Evolutionary conservation across 1,140 invertebrate species (phyloP), one percentile per base, ranked within the genome.

Genomic region (Penaeus japonicus): DNA sequence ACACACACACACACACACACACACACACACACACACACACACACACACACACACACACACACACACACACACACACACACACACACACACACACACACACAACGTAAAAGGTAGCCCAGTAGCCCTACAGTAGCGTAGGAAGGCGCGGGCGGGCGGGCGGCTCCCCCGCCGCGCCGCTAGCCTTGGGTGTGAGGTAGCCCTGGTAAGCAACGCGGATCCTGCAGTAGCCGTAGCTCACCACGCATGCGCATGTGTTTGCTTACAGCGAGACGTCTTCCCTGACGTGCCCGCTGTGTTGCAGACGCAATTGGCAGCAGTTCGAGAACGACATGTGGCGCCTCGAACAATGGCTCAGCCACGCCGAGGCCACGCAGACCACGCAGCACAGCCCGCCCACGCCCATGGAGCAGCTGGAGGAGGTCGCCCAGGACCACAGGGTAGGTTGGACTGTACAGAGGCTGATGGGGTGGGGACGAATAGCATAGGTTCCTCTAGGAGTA

Each of bases 281-380:
- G 87, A 95, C 96, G 62, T 97, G 96, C 91, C 90, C 90, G 70
- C 85, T 90, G 88, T 90, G 90, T 88, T 96, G 96, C 70, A 95
- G 95, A 91, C 95, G 96, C 87, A 97, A 97, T 92, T 97, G 97
- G 96, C 95, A 95, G 87, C 97, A 98, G 92, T 94, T 98, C 91
- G 95, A 97, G 96, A 91, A 96, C 92, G 96, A 98, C 92, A 93
- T 98, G 10, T 98, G 97, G 96, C 94, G 96, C 85, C 93, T 98
- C 90, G 96, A 98, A 91, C 96, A 97, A 92, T 98, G 97, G 97
- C 93, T 98, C 57, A 95, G 96, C 91, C 96, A 96, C 90, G 96
- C 97, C 0, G 97, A 98, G 92, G 96, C 95, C 73, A 96, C 95
- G 0, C 96, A 97, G 90, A 95, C 95, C 65, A 93, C 94, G 17